Evolutionary conservation across 2,113 vertebrate genomes (phyloP).

Genomic region (Motacilla tschutschensis): DNA sequence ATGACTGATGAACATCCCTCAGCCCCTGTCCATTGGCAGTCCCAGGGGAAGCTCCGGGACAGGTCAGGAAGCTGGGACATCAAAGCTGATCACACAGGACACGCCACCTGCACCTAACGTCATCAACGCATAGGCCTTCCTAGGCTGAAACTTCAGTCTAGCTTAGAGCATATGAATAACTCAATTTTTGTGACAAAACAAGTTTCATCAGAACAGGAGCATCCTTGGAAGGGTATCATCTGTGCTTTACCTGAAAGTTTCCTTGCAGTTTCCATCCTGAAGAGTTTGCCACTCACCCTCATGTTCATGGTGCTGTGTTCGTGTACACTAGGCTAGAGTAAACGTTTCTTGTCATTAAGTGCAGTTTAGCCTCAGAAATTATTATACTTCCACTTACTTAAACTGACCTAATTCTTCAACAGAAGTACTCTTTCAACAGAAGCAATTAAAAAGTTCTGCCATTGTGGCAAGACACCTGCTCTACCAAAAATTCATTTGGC

Average conservation of each 20-base stretch:
- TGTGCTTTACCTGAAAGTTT: not conserved
- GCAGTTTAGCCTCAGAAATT: not conserved
- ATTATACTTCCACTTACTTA: not conserved
- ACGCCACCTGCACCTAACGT: accelerated
- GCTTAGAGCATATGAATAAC: not conserved
- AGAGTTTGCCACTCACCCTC: not conserved
- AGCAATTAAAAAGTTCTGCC: not conserved
- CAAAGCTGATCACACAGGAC: not conserved
- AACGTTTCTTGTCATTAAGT: not conserved
- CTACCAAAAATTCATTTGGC: not conserved
- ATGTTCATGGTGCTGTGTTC: not conserved
- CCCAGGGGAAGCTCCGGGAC: not conserved
- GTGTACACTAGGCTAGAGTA: not conserved
- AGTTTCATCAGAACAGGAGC: not conserved
- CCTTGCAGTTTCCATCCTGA: not conserved
- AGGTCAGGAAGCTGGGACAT: accelerated
- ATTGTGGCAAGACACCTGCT: not conserved
- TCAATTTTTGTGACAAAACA: not conserved
- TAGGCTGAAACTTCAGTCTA: not conserved
- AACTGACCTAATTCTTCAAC: not conserved
- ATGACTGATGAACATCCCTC: not conserved
- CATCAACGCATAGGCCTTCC: not conserved
- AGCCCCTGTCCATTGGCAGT: accelerated
- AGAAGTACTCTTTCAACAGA: not conserved
- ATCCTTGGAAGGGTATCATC: not conserved